These are phyloP conservation scores for Aspidiotus rigidus DNA, from an alignment of 2,888 invertebrate species.

Conservation along the genomic window DNA sequence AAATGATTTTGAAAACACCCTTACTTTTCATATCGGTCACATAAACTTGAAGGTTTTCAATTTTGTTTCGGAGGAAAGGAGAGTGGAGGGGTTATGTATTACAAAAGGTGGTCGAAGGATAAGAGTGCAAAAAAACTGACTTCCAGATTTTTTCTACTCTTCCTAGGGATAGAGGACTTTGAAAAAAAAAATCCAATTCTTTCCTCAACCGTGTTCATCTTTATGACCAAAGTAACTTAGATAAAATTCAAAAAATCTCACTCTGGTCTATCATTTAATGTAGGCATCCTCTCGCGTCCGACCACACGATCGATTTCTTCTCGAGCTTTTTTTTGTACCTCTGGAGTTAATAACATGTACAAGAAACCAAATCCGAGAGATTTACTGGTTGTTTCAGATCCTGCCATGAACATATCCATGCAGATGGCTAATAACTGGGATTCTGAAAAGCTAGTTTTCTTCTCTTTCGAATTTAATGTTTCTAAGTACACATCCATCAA, in stretches of 20 bases:
- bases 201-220: no score
- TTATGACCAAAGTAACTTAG: no score
- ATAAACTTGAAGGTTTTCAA: no score
- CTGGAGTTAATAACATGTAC: constrained; percentile 60
- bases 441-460: constrained; percentile 50
- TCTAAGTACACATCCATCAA: constrained; percentile 74
- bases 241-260: constrained; percentile 43
- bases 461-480: constrained; percentile 53
- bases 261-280: constrained; percentile 60
- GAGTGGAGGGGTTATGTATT: no score
- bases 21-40: no score
- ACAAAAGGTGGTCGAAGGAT: no score
- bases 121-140: no score
- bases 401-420: constrained; percentile 78
- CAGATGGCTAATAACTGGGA: constrained; percentile 68
- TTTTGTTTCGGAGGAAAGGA: no score
- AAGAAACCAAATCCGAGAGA: constrained; percentile 67
- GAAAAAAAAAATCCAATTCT: no score
- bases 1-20: no score
- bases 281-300: constrained; percentile 58
- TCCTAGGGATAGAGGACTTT: no score
- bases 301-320: constrained; percentile 67
- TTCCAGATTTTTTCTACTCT: no score
- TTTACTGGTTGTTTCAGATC: constrained; percentile 76
- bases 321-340: constrained; percentile 64